Base-by-base conservation (phyloP, 2,888 invertebrate genomes). In the Nymphalis c-album region DNA sequence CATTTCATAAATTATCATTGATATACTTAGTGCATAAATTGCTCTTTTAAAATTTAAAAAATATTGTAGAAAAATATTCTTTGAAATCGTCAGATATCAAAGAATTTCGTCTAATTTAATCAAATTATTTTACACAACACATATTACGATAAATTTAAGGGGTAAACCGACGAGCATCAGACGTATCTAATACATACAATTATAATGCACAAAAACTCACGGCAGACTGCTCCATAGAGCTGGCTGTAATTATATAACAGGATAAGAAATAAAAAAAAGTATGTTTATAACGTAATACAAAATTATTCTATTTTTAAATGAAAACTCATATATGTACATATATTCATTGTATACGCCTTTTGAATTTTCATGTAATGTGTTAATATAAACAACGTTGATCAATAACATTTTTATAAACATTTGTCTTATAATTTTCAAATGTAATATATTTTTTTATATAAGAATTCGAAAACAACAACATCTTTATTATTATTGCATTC, bases 51-150 rank as follows among this genome's bases (percentile, higher is more conserved):
- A 81, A 82, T 88, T 87, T 87, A 86, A 88, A 90, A 22, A 88
- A 90, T 83, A 90, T 87, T 88, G 89, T 92, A 92, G 91, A 92
- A 92, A 92, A 92, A 92, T 92, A 92, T 90, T 88, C 88, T 90
- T 86, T 85, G 83, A 88, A 89, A 84, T 86, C 81, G 86, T 86
- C 77, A 84, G 82, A 82, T 79, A 78, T 84, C 84, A 82, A 86
- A 85, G 79, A 75, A 86, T 87, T 86, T 86, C 79, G 84, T 84
- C 82, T 84, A 85, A 83, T 83, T 70, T 82, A 80, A 84, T 83
- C 80, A 81, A 82, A 85, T 84, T 73, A 63, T 69, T 69, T 64
- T 81, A 82, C 76, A 78, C 79, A 69, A 78, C 79, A 69, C 55
- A 61, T 81, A 83, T 82, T 78, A 61, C 58, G 64, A 67, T 64